These are phyloP conservation scores for Bradypus variegatus DNA, from an alignment of 2,797 vertebrate species.

Conservation along the genomic window DNA sequence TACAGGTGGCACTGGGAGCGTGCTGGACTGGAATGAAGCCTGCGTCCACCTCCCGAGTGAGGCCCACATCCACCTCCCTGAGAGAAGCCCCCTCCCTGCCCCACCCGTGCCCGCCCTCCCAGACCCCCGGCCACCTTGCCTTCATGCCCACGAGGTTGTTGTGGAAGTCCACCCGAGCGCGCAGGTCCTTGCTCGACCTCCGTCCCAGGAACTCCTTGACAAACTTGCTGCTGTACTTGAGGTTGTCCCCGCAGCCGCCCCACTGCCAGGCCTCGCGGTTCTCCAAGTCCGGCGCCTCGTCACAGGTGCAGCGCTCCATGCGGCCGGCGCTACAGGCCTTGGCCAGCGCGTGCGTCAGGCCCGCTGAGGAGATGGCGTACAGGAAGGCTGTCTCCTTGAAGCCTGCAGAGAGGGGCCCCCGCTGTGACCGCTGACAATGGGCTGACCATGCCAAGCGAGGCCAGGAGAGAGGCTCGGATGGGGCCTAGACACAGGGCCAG, in stretches of 20 bases:
- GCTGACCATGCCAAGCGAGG: too few relatives aligned
- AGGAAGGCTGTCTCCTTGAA: constrained; percentile 98
- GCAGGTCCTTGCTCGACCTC: constrained; percentile 93
- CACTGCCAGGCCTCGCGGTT: constrained; percentile 99
- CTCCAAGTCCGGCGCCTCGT: constrained; percentile 95
- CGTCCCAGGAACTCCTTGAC: constrained; percentile 98
- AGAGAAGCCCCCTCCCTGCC: too few relatives aligned
- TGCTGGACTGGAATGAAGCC: neutral
- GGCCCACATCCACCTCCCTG: neutral
- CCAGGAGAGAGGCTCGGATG: too few relatives aligned
- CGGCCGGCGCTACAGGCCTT: constrained; percentile 96
- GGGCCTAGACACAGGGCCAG: neutral
- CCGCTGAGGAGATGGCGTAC: constrained; percentile 94
- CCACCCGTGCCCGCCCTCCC: too few relatives aligned
- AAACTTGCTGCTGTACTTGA: constrained; percentile 98
- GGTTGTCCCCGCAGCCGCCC: constrained; percentile 98
- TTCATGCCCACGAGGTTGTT: constrained; percentile 98
- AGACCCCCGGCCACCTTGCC: constrained; percentile 71
- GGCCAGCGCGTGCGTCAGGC: constrained; percentile 93
- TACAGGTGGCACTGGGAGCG: too few relatives aligned
- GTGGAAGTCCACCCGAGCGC: constrained; percentile 95
- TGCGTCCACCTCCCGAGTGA: neutral
- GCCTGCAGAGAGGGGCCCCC: constrained; percentile 72
- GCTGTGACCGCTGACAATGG: too few relatives aligned
- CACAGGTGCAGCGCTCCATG: constrained; percentile 98